These are phyloP conservation scores for Ormyrus labotus DNA, from an alignment of 2,888 invertebrate genomes.

Conservation along the genomic window DNA sequence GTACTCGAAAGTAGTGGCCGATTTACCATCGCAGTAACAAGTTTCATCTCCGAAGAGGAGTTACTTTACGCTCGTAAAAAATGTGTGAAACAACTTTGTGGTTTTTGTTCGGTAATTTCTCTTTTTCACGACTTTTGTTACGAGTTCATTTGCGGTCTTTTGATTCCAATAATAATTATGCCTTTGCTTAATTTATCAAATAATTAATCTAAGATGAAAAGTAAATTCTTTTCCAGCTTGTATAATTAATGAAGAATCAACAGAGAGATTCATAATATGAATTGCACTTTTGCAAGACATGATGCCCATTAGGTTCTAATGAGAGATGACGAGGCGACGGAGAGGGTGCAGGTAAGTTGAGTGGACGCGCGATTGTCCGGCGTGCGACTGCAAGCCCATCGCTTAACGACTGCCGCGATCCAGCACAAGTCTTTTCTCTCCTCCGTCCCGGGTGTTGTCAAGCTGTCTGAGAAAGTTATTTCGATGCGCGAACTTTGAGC, in stretches of 20 bases:
- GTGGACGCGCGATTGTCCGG: constrained; percentile 1
- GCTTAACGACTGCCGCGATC: constrained; percentile 66
- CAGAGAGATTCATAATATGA: neutral
- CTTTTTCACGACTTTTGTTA: no score
- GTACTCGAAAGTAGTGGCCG: neutral
- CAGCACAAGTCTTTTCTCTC: constrained; percentile 36
- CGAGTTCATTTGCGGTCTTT: no score
- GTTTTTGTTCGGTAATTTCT: no score
- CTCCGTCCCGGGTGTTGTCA: constrained; percentile 51
- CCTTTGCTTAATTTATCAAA: no score
- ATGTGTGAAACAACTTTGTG: no score
- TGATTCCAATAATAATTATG: no score
- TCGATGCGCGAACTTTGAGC: constrained; percentile 48
- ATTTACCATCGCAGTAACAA: no score
- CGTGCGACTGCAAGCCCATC: constrained; percentile 61
- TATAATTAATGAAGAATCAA: neutral
- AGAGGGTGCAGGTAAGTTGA: neutral
- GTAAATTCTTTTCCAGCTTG: no score
- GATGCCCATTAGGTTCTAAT: neutral
- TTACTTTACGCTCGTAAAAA: no score
- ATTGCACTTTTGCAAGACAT: neutral
- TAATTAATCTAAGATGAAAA: no score
- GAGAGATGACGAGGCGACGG: constrained; percentile 12
- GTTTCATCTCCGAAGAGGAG: no score
- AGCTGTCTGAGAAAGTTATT: constrained; percentile 63